These are phyloP conservation scores for Sinelater perroti DNA, from an alignment of 2,888 invertebrate genomes.

Conservation along the genomic window DNA sequence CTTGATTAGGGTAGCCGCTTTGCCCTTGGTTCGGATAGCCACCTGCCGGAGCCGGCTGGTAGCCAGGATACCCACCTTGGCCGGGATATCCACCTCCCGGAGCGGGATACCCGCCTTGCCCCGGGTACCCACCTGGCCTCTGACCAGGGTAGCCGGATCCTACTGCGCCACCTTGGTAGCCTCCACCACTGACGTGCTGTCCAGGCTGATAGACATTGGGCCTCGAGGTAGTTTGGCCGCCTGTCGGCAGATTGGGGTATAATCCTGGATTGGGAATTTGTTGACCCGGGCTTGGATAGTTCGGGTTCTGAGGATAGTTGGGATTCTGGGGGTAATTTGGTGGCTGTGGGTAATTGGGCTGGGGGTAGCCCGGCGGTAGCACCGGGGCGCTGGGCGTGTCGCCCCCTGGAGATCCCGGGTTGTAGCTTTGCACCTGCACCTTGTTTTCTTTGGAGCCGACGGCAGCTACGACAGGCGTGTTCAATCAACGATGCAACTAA, in stretches of 20 bases:
- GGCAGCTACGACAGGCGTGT: conserved; percentile 22
- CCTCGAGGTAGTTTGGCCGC: conserved; percentile 51
- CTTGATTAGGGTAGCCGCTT: conserved; percentile 38
- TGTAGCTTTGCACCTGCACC: conserved; percentile 22
- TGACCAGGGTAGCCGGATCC: conserved; percentile 55
- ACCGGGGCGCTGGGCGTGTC: conserved; percentile 24
- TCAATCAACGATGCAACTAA: no score
- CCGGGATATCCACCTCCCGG: conserved; percentile 41
- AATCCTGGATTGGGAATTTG: conserved; percentile 41
- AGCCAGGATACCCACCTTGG: conserved; percentile 40
- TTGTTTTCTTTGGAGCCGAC: conserved; percentile 18
- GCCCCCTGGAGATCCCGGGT: conserved; percentile 20
- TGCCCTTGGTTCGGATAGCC: conserved; percentile 41
- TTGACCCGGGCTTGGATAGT: conserved; percentile 15
- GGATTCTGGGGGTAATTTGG: conserved; percentile 22
- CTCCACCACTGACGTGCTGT: conserved; percentile 42
- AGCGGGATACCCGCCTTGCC: conserved; percentile 42
- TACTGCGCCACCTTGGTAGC: conserved; percentile 55
- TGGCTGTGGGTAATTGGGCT: conserved; percentile 4
- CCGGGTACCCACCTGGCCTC: conserved; percentile 37
- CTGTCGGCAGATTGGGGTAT: conserved; percentile 51
- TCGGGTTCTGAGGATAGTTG: conserved; percentile 27
- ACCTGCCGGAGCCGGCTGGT: no score
- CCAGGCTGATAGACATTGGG: conserved; percentile 47
- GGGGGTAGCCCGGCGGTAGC: conserved; percentile 1